A percentile compares a stretch with the other conserved stretches of the same genome.
phyloP scores from a whole-genome alignment of 2,888 invertebrate species.

The Tuta absoluta region DNA sequence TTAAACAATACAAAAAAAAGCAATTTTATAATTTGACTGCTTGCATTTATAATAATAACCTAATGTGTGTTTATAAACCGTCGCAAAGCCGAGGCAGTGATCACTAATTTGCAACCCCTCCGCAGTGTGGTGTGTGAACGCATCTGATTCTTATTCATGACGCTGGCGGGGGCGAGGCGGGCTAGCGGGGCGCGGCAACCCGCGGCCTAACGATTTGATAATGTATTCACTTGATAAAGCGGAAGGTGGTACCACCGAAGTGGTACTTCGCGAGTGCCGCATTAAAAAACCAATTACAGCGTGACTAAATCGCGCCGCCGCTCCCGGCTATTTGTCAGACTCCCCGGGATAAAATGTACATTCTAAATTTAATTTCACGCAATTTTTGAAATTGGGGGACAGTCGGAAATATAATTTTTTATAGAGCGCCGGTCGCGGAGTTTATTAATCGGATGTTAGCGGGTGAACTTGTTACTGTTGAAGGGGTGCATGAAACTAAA shows the following conservation, averaged over 20 bases:
- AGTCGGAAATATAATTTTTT: conserved; percentile 67
- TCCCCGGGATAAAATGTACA: conserved; percentile 76
- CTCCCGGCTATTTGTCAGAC: conserved; percentile 79
- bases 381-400: conserved; percentile 76
- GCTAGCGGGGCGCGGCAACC: conserved; percentile 57
- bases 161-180: conserved; percentile 33
- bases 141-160: conserved; percentile 79
- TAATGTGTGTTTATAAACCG: conserved; percentile 73
- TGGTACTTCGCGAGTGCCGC: conserved; percentile 76
- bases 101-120: conserved; percentile 73
- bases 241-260: conserved; percentile 64
- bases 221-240: conserved; percentile 81
- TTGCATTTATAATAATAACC: conserved; percentile 43
- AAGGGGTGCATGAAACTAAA: conserved; percentile 17
- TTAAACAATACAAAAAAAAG: background rate
- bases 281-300: conserved; percentile 82
- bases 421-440: conserved; percentile 62
- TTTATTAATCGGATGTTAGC: conserved; percentile 63
- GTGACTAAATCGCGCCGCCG: conserved; percentile 75
- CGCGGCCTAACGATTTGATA: conserved; percentile 79
- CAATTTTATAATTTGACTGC: conserved; percentile 22
- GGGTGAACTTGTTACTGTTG: conserved; percentile 36
- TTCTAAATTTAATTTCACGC: conserved; percentile 82
- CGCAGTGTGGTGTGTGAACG: conserved; percentile 51
- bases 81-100: conserved; percentile 64